phyloP scores from a whole-genome alignment of 1,140 invertebrate genomes.

The Ceratitis capitata region DNA sequence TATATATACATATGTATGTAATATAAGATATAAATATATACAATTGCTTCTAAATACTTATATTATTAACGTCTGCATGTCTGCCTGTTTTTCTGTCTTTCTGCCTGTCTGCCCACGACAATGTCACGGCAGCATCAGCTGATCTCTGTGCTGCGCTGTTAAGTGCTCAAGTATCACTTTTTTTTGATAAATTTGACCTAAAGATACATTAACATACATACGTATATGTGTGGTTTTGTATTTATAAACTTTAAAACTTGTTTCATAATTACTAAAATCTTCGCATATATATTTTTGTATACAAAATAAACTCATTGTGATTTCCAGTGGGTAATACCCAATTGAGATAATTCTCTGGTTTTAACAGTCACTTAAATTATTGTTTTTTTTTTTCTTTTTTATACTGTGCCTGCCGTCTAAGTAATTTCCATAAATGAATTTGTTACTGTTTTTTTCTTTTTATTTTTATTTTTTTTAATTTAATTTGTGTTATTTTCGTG shows the following conservation, averaged over 20 bases:
- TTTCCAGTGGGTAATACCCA: not conserved
- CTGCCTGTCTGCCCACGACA: no score
- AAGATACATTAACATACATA: not conserved
- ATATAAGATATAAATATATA: not conserved
- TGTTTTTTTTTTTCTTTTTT: no score
- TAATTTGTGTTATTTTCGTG: not conserved
- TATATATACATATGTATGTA: not conserved
- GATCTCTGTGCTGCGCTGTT: not conserved
- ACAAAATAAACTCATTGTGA: not conserved
- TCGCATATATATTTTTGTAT: not conserved
- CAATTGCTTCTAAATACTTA: no score
- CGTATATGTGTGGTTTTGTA: no score
- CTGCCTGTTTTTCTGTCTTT: no score
- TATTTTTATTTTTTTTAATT: no score
- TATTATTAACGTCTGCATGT: no score
- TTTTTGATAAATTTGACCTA: not conserved
- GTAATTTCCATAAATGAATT: not conserved
- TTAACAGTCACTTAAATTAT: no score
- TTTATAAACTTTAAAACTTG: slow-evolving; percentile 25
- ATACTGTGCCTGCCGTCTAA: not conserved
- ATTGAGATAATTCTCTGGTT: not conserved
- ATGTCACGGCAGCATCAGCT: not conserved
- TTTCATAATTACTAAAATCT: no score
- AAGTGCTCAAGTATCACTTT: not conserved
- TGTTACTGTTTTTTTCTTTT: no score